These are phyloP conservation scores for Limonius californicus DNA, from an alignment of 1,140 invertebrate species.

Conservation along the genomic window DNA sequence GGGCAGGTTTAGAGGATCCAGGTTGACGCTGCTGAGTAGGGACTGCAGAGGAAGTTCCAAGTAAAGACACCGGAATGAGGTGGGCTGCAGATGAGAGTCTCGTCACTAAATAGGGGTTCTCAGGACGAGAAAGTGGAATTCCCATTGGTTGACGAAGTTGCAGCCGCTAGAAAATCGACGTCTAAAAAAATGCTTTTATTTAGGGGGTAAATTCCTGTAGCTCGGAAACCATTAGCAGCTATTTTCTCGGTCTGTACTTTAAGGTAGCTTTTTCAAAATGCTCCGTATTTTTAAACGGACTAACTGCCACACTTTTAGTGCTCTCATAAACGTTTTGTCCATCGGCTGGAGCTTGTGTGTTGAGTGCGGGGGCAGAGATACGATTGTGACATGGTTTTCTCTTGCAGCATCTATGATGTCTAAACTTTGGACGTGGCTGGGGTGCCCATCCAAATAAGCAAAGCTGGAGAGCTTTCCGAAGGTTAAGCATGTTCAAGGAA, in stretches of 20 bases:
- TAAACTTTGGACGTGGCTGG: constrained; percentile 39
- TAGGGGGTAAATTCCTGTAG: neutral
- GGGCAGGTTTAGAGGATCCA: too few species aligned
- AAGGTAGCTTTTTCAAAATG: constrained; percentile 36
- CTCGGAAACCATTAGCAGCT: constrained; percentile 36
- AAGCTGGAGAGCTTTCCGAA: constrained; percentile 28
- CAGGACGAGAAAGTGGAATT: too few species aligned
- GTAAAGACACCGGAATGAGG: too few species aligned
- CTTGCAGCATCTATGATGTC: constrained; percentile 35
- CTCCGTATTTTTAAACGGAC: constrained; percentile 31
- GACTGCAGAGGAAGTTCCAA: too few species aligned
- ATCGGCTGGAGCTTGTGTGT: constrained; percentile 44
- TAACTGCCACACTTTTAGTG: constrained; percentile 35
- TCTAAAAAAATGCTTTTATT: neutral
- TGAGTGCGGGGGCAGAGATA: constrained; percentile 43
- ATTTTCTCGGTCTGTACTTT: constrained; percentile 32
- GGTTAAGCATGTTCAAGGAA: constrained; percentile 36
- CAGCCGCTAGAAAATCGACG: too few species aligned
- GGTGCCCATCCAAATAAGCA: constrained; percentile 43
- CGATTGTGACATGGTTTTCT: constrained; percentile 36
- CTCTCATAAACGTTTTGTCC: constrained; percentile 41
- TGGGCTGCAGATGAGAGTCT: too few species aligned
- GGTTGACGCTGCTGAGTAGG: too few species aligned
- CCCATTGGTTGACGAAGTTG: too few species aligned
- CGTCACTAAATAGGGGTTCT: too few species aligned